A percentile compares a stretch with the other conserved stretches of the same genome.
phyloP scores from a whole-genome alignment of 2,888 invertebrate species.

The Aleiodes leptofemur region DNA sequence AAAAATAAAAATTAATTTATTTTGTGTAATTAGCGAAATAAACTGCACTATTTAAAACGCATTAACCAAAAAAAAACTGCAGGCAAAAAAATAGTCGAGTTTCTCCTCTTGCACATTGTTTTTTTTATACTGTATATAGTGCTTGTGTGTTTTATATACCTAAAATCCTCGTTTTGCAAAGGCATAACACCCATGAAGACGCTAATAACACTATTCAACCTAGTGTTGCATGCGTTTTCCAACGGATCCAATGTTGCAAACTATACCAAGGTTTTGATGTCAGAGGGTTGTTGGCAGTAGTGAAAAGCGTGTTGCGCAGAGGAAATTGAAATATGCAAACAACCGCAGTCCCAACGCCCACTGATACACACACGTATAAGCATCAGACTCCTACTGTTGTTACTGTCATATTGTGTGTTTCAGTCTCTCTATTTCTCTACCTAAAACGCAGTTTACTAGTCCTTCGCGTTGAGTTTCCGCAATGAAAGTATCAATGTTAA shows the following conservation, averaged over 20 bases:
- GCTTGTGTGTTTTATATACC: neutral
- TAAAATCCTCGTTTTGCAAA: constrained; percentile 21
- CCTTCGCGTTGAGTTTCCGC: constrained; percentile 9
- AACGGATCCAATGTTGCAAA: neutral
- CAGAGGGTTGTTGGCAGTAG: constrained; percentile 23
- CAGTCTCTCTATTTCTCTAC: constrained; percentile 41
- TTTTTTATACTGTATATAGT: too few species aligned
- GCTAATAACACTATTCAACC: constrained; percentile 25
- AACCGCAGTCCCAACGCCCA: constrained; percentile 63
- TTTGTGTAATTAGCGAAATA: too few species aligned
- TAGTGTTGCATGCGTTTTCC: constrained; percentile 32
- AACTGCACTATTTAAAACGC: too few species aligned
- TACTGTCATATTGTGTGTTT: constrained; percentile 44
- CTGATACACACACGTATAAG: constrained; percentile 43
- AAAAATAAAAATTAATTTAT: too few species aligned
- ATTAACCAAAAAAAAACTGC: too few species aligned
- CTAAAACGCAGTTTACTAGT: constrained; percentile 28
- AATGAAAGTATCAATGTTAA: constrained; percentile 15
- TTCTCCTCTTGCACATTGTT: too few species aligned
- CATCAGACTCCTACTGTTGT: constrained; percentile 29
- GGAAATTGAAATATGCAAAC: constrained; percentile 71
- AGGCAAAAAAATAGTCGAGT: too few species aligned
- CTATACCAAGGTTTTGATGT: constrained; percentile 8
- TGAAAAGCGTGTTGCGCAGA: constrained; percentile 60
- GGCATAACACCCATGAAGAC: constrained; percentile 10